phyloP scores from a whole-genome alignment of 2,797 vertebrate genomes.

The Etheostoma perlongum region DNA sequence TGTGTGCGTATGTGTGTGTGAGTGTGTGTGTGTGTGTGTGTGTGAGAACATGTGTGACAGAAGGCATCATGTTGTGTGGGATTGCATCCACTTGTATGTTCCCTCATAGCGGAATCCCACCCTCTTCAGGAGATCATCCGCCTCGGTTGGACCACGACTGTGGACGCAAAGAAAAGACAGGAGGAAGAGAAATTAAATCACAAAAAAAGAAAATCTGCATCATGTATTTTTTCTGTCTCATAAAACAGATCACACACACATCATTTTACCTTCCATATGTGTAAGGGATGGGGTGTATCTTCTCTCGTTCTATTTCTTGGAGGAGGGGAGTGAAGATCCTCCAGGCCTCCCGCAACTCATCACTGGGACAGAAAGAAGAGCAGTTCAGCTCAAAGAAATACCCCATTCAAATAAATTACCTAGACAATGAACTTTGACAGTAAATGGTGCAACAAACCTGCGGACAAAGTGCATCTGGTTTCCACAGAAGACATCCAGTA shows the following conservation, averaged over 20 bases:
- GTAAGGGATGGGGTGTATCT: constrained; percentile 86
- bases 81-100: constrained; percentile 94
- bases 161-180: background rate
- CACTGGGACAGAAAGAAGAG: constrained; percentile 74
- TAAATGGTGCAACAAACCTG: constrained; percentile 78
- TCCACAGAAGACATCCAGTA: constrained; percentile 92
- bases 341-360: constrained; percentile 93
- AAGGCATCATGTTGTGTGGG: constrained; percentile 77
- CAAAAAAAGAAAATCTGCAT: background rate
- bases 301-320: constrained; percentile 88
- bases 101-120: constrained; percentile 93
- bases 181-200: background rate
- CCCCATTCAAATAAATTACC: background rate
- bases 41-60: background rate
- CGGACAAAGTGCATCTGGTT: constrained; percentile 94
- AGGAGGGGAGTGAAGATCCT: constrained; percentile 93
- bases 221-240: background rate
- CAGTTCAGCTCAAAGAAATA: background rate
- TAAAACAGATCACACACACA: background rate
- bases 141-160: constrained; percentile 90
- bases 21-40: too few species aligned
- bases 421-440: background rate
- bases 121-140: constrained; percentile 88
- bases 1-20: background rate
- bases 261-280: constrained; percentile 88